Conservation (phyloP, 2,888 invertebrate genomes). For the Archaeoteleia sp. region DNA sequence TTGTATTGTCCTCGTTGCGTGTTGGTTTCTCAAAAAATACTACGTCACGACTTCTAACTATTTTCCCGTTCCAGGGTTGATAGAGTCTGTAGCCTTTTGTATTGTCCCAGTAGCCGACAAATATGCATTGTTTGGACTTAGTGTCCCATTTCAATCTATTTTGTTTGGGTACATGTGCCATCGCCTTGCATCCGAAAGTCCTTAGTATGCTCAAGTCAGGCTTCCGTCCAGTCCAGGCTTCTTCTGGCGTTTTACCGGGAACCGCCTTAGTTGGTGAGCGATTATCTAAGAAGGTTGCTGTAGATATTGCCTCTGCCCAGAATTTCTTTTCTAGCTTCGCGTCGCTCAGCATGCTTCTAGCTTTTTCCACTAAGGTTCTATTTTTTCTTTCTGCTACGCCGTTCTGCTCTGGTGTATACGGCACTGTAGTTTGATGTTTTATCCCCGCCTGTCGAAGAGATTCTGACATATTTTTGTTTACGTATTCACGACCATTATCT, state of each 20-base stretch:
- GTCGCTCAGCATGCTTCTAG: constrained; percentile 52
- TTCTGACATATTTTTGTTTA: not conserved
- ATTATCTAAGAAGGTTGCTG: constrained; percentile 29
- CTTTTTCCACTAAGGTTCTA: constrained; percentile 52
- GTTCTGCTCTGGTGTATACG: constrained; percentile 51
- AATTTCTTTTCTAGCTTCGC: constrained; percentile 37
- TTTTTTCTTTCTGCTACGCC: constrained; percentile 50
- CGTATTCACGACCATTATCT: constrained; percentile 42
- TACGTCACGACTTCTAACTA: constrained; percentile 34
- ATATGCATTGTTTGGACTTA: constrained; percentile 25
- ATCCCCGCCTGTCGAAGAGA: constrained; percentile 40
- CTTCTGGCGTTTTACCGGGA: constrained; percentile 61
- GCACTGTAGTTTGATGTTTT: constrained; percentile 29
- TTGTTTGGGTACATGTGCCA: constrained; percentile 67
- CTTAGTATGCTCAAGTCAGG: constrained; percentile 63
- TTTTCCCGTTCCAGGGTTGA: constrained; percentile 9
- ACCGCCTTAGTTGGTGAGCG: constrained; percentile 31
- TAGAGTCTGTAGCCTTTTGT: constrained; percentile 48
- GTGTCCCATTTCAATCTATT: constrained; percentile 42
- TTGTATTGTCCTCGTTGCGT: not conserved
- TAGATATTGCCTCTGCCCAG: constrained; percentile 57
- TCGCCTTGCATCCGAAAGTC: constrained; percentile 67
- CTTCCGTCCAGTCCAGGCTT: constrained; percentile 65
- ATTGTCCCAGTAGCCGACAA: constrained; percentile 49
- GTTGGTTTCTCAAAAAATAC: constrained; percentile 28